Evolutionary conservation across 2,797 vertebrate species (phyloP).

Genomic region (Jordanella pulchra): DNA sequence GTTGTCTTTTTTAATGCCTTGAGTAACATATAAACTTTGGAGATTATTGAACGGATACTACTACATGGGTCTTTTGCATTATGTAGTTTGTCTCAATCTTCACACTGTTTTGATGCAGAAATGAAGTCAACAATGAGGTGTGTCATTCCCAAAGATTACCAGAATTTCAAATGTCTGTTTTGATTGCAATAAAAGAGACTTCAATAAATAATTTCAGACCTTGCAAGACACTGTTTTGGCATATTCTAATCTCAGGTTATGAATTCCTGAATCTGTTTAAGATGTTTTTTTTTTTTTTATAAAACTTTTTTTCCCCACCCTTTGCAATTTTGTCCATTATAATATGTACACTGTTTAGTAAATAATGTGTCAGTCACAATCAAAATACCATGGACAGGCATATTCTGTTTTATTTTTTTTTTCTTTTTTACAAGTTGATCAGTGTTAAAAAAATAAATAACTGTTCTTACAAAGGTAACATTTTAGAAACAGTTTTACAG

Average conservation of each 20-base stretch:
- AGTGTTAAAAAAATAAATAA: neutral
- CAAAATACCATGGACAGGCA: neutral
- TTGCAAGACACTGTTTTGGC: neutral
- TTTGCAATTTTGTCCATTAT: neutral
- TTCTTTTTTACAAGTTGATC: neutral
- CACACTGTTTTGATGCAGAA: neutral
- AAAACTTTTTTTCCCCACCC: too few species aligned
- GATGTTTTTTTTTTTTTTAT: neutral
- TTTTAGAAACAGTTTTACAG: neutral
- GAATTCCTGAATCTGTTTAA: neutral
- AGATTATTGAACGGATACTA: neutral
- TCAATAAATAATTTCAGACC: neutral
- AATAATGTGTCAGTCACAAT: neutral
- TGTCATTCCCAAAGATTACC: neutral
- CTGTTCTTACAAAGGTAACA: neutral
- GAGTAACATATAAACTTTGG: neutral
- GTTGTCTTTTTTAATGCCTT: neutral
- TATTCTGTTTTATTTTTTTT: neutral
- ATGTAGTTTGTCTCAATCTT: neutral
- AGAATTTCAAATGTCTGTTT: neutral
- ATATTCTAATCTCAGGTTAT: neutral
- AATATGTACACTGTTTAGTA: neutral
- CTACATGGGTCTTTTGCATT: neutral
- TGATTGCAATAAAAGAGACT: neutral
- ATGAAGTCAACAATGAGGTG: neutral